These are phyloP conservation scores for Apotomis capreana DNA, from an alignment of 2,888 invertebrate species.

Conservation along the genomic window DNA sequence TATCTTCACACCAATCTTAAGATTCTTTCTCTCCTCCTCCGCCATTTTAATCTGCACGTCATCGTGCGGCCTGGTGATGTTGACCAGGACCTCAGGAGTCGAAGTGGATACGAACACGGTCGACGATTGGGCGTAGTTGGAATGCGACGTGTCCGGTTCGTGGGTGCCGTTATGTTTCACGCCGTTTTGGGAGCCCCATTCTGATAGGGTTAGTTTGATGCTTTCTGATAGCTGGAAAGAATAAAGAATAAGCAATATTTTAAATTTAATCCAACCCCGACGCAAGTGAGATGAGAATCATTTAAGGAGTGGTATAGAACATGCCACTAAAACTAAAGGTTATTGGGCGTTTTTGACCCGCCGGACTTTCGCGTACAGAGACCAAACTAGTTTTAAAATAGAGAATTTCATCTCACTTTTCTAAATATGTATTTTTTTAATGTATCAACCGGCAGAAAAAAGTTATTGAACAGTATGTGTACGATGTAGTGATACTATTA, in stretches of 20 bases:
- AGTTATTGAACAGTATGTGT: too few relatives aligned
- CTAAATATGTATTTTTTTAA: too few relatives aligned
- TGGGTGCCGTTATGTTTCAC: conserved; percentile 63
- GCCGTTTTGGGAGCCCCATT: conserved; percentile 71
- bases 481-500: too few relatives aligned
- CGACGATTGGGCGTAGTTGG: conserved; percentile 64
- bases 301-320: too few relatives aligned
- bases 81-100: conserved; percentile 68
- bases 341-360: too few relatives aligned
- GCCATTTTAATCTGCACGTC: conserved; percentile 86
- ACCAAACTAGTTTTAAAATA: too few relatives aligned
- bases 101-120: conserved; percentile 48
- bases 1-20: conserved; percentile 94
- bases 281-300: too few relatives aligned
- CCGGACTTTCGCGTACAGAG: too few relatives aligned
- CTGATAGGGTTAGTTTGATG: conserved; percentile 76
- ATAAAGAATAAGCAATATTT: neutral
- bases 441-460: too few relatives aligned
- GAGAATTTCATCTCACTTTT: too few relatives aligned
- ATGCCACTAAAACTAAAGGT: too few relatives aligned
- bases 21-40: conserved; percentile 88
- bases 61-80: conserved; percentile 84
- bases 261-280: too few relatives aligned
- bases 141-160: conserved; percentile 56
- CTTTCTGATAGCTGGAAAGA: conserved; percentile 76